Evolutionary conservation across 2,888 invertebrate species (phyloP).

Genomic region (Diadegma fenestrale): DNA sequence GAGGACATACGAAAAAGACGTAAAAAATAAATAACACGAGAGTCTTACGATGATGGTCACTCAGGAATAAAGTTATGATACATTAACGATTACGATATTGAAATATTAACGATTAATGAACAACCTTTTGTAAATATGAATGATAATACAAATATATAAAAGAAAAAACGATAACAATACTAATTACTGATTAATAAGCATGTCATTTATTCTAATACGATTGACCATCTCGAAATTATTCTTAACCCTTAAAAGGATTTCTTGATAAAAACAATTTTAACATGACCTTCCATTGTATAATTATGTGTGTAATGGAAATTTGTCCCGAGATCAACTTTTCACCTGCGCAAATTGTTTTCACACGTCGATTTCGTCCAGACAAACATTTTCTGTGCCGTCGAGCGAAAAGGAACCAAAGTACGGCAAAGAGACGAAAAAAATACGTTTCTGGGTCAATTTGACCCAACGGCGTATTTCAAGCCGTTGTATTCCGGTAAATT

Average conservation of each 20-base stretch:
- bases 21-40: constrained; percentile 59
- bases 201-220: constrained; percentile 64
- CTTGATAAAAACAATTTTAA: constrained; percentile 50
- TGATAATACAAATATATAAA: constrained; percentile 74
- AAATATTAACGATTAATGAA: constrained; percentile 77
- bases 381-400: not conserved
- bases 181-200: constrained; percentile 67
- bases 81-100: constrained; percentile 79
- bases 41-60: constrained; percentile 77
- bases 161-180: constrained; percentile 57
- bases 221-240: not conserved
- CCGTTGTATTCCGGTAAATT: too few species aligned
- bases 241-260: constrained; percentile 54
- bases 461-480: too few species aligned
- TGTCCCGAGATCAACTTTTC: not conserved
- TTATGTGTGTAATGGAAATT: constrained; percentile 11
- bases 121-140: constrained; percentile 82
- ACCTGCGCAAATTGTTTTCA: not conserved
- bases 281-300: constrained; percentile 35
- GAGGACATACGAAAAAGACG: constrained; percentile 50
- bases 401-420: not conserved
- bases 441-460: too few species aligned
- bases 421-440: not conserved
- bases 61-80: constrained; percentile 80
- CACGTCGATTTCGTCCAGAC: too few species aligned